These are phyloP conservation scores for Sturnira hondurensis DNA, from an alignment of 2,113 vertebrate species.

Conservation along the genomic window DNA sequence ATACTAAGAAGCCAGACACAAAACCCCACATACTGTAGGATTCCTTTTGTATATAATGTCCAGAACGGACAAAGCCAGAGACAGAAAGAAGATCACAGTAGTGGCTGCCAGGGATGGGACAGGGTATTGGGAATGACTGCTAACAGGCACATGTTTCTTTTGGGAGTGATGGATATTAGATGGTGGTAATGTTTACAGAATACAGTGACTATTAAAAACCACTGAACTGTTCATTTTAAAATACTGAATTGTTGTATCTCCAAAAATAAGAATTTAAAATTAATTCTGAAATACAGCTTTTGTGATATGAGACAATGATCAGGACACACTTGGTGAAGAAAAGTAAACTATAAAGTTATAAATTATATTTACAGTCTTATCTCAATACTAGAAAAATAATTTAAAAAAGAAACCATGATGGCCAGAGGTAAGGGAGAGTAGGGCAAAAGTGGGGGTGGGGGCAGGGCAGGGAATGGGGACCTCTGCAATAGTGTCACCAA, in stretches of 20 bases:
- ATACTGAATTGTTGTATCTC: neutral
- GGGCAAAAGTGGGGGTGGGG: no score
- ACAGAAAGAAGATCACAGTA: neutral
- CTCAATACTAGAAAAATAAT: neutral
- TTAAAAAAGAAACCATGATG: neutral
- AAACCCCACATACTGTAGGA: neutral
- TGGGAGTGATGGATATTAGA: neutral
- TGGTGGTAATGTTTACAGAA: neutral
- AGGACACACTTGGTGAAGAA: neutral
- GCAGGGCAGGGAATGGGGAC: no score
- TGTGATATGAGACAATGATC: neutral
- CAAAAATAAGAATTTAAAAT: neutral
- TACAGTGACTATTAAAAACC: neutral
- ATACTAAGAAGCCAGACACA: neutral
- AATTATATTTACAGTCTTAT: neutral
- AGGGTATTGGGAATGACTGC: neutral
- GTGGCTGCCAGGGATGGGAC: neutral
- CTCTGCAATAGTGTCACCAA: no score
- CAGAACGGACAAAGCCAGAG: neutral
- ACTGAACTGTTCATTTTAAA: neutral
- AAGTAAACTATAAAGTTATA: slow-evolving; percentile 6
- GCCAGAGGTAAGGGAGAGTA: no score
- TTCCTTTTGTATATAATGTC: neutral
- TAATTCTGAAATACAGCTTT: neutral
- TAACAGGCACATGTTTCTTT: neutral